Evolutionary conservation across 37 sponge, comb jelly and placozoan species (phyloP), one percentile per base, ranked within the genome.

Genomic region (Geodia barretti): DNA sequence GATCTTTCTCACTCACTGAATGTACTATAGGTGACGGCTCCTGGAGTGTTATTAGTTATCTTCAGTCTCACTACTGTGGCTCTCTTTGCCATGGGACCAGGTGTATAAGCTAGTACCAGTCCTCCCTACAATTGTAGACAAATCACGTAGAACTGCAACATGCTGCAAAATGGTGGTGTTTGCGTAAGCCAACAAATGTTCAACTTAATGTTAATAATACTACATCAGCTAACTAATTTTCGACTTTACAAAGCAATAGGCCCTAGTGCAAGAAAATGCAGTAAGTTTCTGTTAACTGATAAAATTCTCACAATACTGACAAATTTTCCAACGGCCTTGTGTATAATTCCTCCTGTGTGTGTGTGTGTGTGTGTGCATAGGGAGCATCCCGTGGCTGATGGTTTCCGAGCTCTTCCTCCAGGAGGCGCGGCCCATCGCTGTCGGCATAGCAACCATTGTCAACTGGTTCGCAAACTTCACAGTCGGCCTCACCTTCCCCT

Each of bases 311-410:
- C n/a, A n/a, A n/a, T n/a, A n/a, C n/a, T n/a, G n/a, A n/a, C n/a
- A n/a, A n/a, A n/a, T n/a, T n/a, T n/a, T n/a, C n/a, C n/a, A n/a
- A n/a, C n/a, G n/a, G n/a, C n/a, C n/a, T n/a, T n/a, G n/a, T n/a
- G n/a, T n/a, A n/a, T n/a, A n/a, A n/a, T n/a, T n/a, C n/a, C n/a
- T n/a, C n/a, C n/a, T n/a, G 60, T 58, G 60, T 58, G 60, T 58
- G 60, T 58, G 60, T 58, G 60, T 58, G 60, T 58, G 60, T 72
- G 41, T 19, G 26, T 39, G 33, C 23, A 25, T 39, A 82, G 90
- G 90, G 3, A 64, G 62, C 43, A 84, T 89, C 41, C 90, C 90
- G 1, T 89, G 90, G 90, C 68, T 84, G 70, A 89, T 89, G 79
- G 90, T 83, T 2, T 28, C 84, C 1, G 90, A 89, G 74, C 71